Conservation (phyloP, 2,113 vertebrate genomes). For the Axis porcinus region DNA sequence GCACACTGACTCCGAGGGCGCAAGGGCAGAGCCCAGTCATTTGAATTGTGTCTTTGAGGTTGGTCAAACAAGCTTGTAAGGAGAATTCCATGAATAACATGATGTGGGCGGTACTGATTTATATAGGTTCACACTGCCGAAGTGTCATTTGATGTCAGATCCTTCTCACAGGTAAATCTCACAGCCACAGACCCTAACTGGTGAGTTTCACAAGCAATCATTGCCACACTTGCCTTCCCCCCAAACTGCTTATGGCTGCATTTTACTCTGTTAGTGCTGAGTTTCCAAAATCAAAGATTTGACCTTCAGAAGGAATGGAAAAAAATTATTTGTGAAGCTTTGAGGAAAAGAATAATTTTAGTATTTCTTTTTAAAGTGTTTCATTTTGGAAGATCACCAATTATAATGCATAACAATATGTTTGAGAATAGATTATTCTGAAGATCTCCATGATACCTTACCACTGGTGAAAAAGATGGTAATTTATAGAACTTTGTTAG, state of each 20-base stretch:
- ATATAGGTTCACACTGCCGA: not conserved
- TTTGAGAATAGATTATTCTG: constrained; percentile 22
- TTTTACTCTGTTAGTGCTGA: constrained; percentile 15
- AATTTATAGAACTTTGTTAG: not conserved
- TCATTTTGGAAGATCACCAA: not conserved
- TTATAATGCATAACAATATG: not conserved
- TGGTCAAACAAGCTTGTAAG: constrained; percentile 17
- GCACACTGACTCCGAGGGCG: not conserved
- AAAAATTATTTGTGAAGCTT: constrained; percentile 8
- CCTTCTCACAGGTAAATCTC: not conserved
- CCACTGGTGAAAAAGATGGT: not conserved
- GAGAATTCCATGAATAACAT: not conserved
- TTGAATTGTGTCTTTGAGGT: constrained; percentile 20
- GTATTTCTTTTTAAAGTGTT: constrained; percentile 27
- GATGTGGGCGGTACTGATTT: not conserved
- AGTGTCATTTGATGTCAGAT: not conserved
- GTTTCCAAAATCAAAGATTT: constrained; percentile 42
- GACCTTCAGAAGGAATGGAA: not conserved
- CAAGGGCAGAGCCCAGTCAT: not conserved
- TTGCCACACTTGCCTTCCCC: constrained; percentile 12
- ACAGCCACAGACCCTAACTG: not conserved
- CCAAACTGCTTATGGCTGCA: not conserved
- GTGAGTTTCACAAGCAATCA: constrained; percentile 9
- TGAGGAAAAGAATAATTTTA: constrained; percentile 9
- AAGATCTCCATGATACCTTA: not conserved